Conservation (phyloP, 2,113 vertebrate genomes). For the Otus sunia region DNA sequence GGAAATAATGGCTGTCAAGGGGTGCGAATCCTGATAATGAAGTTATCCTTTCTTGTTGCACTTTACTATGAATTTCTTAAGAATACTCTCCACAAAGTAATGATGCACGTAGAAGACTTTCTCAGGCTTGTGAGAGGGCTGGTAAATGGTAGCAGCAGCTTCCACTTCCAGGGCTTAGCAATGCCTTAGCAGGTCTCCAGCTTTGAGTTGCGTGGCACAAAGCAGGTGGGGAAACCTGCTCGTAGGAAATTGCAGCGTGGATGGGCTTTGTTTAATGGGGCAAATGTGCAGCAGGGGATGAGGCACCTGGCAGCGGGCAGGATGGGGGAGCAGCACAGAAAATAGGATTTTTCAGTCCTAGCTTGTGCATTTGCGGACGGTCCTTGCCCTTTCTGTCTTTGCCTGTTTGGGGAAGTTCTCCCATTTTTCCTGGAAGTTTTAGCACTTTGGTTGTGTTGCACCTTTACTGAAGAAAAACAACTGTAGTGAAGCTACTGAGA, state of each 20-base stretch:
- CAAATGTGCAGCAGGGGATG: fast-evolving
- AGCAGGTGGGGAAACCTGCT: background rate
- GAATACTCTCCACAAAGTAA: background rate
- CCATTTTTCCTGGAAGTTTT: background rate
- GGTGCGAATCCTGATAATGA: background rate
- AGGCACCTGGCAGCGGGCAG: background rate
- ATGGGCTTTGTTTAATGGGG: background rate
- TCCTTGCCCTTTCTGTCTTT: background rate
- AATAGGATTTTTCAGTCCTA: background rate
- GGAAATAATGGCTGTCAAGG: background rate
- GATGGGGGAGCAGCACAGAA: fast-evolving
- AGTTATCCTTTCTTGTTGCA: background rate
- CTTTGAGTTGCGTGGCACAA: fast-evolving
- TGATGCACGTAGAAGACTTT: background rate
- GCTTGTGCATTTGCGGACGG: fast-evolving
- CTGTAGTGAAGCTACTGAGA: background rate
- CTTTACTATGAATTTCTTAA: background rate
- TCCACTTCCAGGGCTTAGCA: background rate
- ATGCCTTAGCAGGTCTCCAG: background rate
- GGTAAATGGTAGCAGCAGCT: background rate
- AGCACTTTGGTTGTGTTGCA: fast-evolving
- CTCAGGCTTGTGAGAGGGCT: background rate
- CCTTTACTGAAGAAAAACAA: background rate
- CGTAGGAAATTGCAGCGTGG: fast-evolving
- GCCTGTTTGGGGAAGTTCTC: background rate